phyloP scores from a whole-genome alignment of 2,113 vertebrate species.

The Delphinus delphis region DNA sequence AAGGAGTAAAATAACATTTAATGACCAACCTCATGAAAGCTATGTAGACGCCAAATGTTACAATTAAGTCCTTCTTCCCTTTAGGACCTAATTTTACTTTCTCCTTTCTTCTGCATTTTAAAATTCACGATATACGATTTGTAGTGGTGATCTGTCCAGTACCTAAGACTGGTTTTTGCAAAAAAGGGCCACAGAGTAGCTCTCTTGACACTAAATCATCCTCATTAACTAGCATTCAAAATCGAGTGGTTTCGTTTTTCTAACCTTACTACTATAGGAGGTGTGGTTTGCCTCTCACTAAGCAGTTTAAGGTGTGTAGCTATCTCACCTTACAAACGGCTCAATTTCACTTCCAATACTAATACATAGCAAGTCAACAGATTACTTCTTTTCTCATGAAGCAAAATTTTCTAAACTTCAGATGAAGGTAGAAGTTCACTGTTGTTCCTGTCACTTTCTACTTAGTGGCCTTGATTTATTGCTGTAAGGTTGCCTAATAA shows the following conservation, averaged over 20 bases:
- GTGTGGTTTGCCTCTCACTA: background rate
- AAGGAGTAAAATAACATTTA: conserved; percentile 77
- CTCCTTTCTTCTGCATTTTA: conserved; percentile 26
- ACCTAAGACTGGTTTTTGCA: background rate
- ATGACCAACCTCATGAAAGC: conserved; percentile 69
- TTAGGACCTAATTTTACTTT: conserved; percentile 70
- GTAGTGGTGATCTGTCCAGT: background rate
- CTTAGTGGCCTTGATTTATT: conserved; percentile 71
- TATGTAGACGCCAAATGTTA: conserved; percentile 39
- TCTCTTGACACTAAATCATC: background rate
- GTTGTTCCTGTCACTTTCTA: background rate
- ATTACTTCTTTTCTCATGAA: conserved; percentile 25
- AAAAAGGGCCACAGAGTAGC: background rate
- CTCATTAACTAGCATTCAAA: background rate
- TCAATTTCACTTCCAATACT: conserved; percentile 37
- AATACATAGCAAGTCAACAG: conserved; percentile 1
- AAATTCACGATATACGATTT: background rate
- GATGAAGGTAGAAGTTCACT: background rate
- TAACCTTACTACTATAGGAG: background rate
- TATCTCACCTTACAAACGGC: background rate
- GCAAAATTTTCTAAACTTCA: conserved; percentile 45
- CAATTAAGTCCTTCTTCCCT: conserved; percentile 81
- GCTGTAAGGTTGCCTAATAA: conserved; percentile 31
- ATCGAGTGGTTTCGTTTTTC: background rate
- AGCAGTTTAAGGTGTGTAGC: background rate